Percentiles rank a stretch among this genome's conserved stretches.
phyloP scores from a whole-genome alignment of 2,797 vertebrate genomes.

The Pantherophis vulpinus region DNA sequence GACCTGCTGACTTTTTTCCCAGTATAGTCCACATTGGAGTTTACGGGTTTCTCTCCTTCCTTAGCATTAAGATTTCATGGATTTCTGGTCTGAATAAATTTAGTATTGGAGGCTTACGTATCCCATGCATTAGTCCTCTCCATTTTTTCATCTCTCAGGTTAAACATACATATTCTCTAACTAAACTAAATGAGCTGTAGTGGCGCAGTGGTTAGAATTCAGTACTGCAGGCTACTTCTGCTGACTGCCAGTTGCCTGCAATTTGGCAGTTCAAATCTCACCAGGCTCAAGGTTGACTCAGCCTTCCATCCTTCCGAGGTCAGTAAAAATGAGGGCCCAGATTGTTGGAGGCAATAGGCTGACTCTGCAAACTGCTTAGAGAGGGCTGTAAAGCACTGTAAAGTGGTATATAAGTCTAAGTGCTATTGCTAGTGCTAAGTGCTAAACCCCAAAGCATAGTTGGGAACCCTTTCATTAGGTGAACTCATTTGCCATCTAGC shows the following conservation, averaged over 20 bases:
- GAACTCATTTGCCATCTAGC: background rate
- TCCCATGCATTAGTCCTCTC: background rate
- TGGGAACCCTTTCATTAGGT: background rate
- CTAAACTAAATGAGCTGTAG: background rate
- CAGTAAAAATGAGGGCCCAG: no score
- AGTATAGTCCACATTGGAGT: background rate
- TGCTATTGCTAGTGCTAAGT: no score
- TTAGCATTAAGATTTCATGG: conserved; percentile 1
- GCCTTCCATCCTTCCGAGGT: no score
- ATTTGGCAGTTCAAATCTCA: no score
- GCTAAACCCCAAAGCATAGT: background rate
- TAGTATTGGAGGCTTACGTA: background rate
- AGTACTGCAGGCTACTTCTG: no score
- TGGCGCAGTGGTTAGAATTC: no score
- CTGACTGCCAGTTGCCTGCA: no score
- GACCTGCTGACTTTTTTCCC: background rate
- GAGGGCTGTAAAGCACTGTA: no score
- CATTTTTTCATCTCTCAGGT: background rate
- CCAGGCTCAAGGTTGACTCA: no score
- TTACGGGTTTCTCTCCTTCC: background rate
- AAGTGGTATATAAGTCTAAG: no score
- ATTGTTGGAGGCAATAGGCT: no score
- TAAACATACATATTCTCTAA: background rate
- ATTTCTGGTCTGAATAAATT: background rate
- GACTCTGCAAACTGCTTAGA: no score